Evolutionary conservation across 2,797 vertebrate species (phyloP), one percentile per base, ranked within the genome.

Genomic region (Rhadinocentrus ornatus): DNA sequence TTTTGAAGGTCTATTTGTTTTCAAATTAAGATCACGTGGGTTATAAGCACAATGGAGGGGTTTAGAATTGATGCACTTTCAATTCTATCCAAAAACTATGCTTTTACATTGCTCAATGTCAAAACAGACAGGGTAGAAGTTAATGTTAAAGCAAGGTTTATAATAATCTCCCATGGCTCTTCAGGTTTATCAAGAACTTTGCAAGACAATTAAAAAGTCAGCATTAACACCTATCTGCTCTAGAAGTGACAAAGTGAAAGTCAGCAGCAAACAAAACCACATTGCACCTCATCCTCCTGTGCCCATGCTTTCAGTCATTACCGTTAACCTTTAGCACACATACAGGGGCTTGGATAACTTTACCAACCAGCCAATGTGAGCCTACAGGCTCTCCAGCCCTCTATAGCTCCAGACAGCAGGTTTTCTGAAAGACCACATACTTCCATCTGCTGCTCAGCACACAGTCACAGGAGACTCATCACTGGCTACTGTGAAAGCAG

Each of bases 361-460:
- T 37, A 53, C 70, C 54, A 31, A 44, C 24, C 37, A 69, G 62
- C 73, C 69, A 62, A 2, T 58, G 60, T 61, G 62, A 46, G 76
- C 39, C 57, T 62, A 7, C 69, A 64, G 62, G 70, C 70, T 82
- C 69, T 75, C 76, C 64, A 74, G 68, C 54, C 57, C 53, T 78
- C 73, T 79, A 71, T 9, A n/a, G 62, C 29, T 54, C 9, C 66
- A 71, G 77, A 75, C 87, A 87, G 82, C 83, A 85, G 87, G 82
- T 80, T 77, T 71, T 75, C 54, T 85, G 57, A 88, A 86, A 88
- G 87, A 88, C 73, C 85, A 82, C 87, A 86, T 88, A 88, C 85
- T 88, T 86, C 85, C 86, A 82, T 78, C 81, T 68, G 80, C 78
- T 75, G 78, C 71, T 67, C 69, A 52, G 76, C 81, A 70, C 73